phyloP scores from a whole-genome alignment of 2,888 invertebrate species.

The Rhopalosiphum nymphaeae region DNA sequence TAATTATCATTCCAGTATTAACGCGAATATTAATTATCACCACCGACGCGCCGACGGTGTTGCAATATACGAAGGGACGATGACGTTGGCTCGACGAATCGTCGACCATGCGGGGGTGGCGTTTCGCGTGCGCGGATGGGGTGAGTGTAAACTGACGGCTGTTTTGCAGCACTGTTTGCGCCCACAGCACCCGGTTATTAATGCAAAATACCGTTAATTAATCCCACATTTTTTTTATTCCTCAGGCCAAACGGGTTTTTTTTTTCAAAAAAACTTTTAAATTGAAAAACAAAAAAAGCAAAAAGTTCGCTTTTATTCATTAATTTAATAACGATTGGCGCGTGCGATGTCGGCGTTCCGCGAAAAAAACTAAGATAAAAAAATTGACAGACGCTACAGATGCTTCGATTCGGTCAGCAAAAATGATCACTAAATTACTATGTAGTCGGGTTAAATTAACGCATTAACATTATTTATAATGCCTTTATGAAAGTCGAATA shows the following conservation, averaged over 20 bases:
- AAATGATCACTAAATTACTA: background rate
- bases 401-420: background rate
- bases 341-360: background rate
- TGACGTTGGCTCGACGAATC: background rate
- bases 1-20: background rate
- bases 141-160: background rate
- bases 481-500: background rate
- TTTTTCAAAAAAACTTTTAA: background rate
- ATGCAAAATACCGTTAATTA: constrained; percentile 49
- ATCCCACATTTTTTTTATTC: constrained; percentile 8
- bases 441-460: background rate
- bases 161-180: constrained; percentile 11
- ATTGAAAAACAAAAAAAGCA: constrained; percentile 13
- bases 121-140: background rate
- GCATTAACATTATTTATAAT: background rate
- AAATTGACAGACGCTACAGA: background rate
- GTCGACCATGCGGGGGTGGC: background rate
- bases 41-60: background rate
- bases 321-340: background rate
- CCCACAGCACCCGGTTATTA: constrained; percentile 8
- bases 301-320: background rate
- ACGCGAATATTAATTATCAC: background rate
- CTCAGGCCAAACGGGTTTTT: background rate
- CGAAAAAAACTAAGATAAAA: background rate
- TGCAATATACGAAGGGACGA: background rate